Percentiles rank a stretch among this genome's conserved stretches.
phyloP scores from a whole-genome alignment of 64 coral and sea anemone species.

The Montipora foliosa region DNA sequence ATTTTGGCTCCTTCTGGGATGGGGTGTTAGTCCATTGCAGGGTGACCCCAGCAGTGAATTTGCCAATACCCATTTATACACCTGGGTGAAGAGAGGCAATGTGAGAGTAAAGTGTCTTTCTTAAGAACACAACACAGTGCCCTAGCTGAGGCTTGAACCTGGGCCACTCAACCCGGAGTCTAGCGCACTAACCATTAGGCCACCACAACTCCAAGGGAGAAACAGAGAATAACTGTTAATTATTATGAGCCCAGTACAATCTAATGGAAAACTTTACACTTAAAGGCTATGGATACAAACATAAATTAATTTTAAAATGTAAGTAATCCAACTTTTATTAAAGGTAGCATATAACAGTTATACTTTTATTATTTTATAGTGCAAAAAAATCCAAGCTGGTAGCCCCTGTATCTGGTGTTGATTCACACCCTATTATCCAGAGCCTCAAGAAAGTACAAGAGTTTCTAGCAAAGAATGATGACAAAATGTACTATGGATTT shows the following conservation, averaged over 20 bases:
- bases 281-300: conserved; percentile 9
- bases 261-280: conserved; percentile 4
- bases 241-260: conserved; percentile 10
- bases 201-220: neutral
- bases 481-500: conserved; percentile 9
- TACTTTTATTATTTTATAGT: conserved; percentile 10
- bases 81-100: neutral
- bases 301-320: conserved; percentile 12
- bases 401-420: too few species aligned
- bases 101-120: conserved; percentile 7
- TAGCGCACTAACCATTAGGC: neutral
- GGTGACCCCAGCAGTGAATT: neutral
- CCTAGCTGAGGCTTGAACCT: neutral
- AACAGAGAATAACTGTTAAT: conserved; percentile 15
- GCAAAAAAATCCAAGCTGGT: neutral
- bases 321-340: conserved; percentile 27
- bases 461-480: conserved; percentile 44
- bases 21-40: neutral
- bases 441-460: conserved; percentile 57
- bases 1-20: too few species aligned
- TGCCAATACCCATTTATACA: neutral
- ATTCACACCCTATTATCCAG: conserved; percentile 49
- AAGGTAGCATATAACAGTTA: conserved; percentile 9
- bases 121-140: neutral
- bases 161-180: neutral